Evolutionary conservation across 2,797 vertebrate genomes (phyloP).

Genomic region (Meriones psammophilus): DNA sequence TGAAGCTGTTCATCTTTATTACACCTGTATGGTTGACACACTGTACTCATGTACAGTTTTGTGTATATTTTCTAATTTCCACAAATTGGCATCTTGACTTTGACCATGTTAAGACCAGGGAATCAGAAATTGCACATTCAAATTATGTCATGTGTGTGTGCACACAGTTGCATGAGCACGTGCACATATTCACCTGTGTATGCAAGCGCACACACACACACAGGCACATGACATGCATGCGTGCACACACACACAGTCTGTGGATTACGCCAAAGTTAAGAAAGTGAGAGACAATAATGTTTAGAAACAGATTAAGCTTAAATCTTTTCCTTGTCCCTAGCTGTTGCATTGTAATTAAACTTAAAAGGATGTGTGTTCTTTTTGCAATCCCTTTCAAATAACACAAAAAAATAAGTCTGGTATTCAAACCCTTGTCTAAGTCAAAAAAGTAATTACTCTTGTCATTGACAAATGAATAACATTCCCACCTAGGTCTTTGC

Average conservation of each 20-base stretch:
- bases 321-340: neutral
- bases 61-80: neutral
- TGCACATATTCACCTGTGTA: no score
- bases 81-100: neutral
- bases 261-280: neutral
- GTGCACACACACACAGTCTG: neutral
- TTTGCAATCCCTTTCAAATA: constrained; percentile 18
- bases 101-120: neutral
- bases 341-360: constrained; percentile 28
- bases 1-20: neutral
- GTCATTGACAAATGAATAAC: constrained; percentile 27
- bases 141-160: neutral
- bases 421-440: constrained; percentile 33
- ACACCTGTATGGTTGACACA: neutral
- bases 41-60: neutral
- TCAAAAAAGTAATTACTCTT: constrained; percentile 30
- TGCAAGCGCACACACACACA: neutral
- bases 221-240: no score
- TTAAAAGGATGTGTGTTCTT: constrained; percentile 14
- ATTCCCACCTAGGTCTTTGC: neutral
- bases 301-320: constrained; percentile 1
- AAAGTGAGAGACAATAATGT: neutral
- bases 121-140: neutral
- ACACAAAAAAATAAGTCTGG: constrained; percentile 17
- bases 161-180: rapidly evolving